Percentiles rank a stretch among this genome's conserved stretches.
Conservation (phyloP, 2,797 vertebrate species). For the Coregonus sp. region DNA sequence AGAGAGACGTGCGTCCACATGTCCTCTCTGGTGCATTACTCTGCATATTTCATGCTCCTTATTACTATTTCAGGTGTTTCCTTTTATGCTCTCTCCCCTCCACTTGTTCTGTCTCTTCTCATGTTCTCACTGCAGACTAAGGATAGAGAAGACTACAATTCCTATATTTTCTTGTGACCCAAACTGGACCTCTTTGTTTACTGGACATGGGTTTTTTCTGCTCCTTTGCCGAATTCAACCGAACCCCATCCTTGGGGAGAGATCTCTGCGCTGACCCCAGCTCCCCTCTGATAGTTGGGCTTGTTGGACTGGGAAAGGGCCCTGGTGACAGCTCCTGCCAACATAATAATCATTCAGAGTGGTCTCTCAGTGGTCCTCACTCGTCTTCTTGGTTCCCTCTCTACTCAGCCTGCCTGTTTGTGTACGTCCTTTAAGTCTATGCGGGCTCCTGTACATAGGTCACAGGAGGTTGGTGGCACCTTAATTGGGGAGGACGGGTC, state of each 20-base stretch:
- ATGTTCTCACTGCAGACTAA: neutral
- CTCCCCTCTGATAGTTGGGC: constrained; percentile 26
- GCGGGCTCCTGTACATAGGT: too few relatives aligned
- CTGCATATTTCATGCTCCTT: constrained; percentile 67
- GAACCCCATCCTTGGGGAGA: constrained; percentile 23
- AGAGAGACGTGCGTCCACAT: constrained; percentile 42
- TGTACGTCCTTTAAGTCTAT: too few relatives aligned
- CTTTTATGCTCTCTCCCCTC: constrained; percentile 29
- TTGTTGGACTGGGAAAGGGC: constrained; percentile 35
- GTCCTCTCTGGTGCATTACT: constrained; percentile 49
- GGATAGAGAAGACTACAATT: constrained; percentile 8
- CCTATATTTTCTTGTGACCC: constrained; percentile 1
- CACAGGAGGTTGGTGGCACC: too few relatives aligned
- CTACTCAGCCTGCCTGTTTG: too few relatives aligned
- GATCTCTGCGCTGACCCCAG: neutral
- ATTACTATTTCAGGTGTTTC: constrained; percentile 49
- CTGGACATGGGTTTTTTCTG: too few relatives aligned
- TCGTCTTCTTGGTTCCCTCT: too few relatives aligned
- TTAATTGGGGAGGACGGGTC: too few relatives aligned
- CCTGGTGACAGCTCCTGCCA: constrained; percentile 47
- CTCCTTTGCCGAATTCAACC: constrained; percentile 7
- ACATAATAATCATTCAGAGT: constrained; percentile 24
- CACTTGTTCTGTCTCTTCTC: constrained; percentile 1
- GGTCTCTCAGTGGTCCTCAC: neutral
- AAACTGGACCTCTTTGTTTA: neutral